A percentile compares a stretch with the other conserved stretches of the same genome.
phyloP scores from a whole-genome alignment of 2,113 vertebrate species.

The Morone saxatilis region DNA sequence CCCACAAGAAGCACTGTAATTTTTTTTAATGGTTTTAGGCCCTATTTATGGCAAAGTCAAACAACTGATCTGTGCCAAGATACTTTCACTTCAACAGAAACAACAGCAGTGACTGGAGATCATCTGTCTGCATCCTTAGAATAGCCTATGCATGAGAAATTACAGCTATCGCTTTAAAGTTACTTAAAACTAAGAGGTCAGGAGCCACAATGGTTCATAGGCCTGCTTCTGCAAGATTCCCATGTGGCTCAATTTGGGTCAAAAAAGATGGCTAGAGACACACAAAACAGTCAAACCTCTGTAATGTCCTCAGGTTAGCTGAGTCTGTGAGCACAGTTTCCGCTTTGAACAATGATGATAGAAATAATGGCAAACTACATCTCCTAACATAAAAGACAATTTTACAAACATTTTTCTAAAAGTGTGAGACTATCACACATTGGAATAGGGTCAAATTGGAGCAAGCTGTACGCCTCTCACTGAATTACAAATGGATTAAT shows the following conservation, averaged over 20 bases:
- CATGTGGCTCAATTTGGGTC: neutral
- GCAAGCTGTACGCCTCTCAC: neutral
- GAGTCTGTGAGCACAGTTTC: neutral
- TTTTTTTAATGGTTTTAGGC: neutral
- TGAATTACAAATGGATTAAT: neutral
- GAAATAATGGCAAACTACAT: neutral
- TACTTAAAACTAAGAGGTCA: conserved; percentile 2
- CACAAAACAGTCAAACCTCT: neutral
- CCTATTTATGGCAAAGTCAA: conserved; percentile 36
- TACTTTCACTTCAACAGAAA: conserved; percentile 27
- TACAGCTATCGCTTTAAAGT: neutral
- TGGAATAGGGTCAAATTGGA: neutral
- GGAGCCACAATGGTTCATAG: neutral
- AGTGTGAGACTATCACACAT: neutral
- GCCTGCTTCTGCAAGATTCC: neutral
- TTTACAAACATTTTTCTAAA: neutral
- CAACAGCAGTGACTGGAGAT: neutral
- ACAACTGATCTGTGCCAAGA: conserved; percentile 14
- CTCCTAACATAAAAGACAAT: neutral
- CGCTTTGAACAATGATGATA: too few relatives aligned
- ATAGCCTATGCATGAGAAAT: conserved; percentile 36
- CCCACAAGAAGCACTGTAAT: conserved; percentile 3
- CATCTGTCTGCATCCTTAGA: conserved; percentile 12
- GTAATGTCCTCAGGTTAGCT: neutral
- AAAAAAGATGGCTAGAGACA: neutral